phyloP scores from a whole-genome alignment of 35 echinoderm and acorn worm genomes.

The Hemicentrotus pulcherrimus region DNA sequence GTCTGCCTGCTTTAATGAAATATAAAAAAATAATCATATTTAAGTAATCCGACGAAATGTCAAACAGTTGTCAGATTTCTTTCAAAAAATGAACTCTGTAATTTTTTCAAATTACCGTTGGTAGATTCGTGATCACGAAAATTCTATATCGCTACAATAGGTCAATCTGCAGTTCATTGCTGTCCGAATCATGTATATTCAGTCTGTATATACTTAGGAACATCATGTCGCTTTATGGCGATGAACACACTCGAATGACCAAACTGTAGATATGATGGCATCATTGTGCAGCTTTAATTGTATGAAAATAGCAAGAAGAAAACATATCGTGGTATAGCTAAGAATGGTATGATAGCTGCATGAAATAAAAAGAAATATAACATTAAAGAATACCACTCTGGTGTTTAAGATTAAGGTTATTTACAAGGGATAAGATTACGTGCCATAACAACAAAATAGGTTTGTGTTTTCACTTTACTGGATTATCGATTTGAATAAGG shows the following conservation, averaged over 20 bases:
- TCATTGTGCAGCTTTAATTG: background rate
- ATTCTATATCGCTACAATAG: background rate
- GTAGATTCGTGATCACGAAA: too few relatives aligned
- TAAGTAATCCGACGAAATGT: background rate
- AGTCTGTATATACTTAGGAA: background rate
- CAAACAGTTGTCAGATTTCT: background rate
- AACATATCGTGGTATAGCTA: background rate
- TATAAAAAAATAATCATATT: background rate
- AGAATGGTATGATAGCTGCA: background rate
- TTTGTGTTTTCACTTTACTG: background rate
- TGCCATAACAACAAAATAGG: background rate
- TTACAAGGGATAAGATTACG: background rate
- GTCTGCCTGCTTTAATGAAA: background rate
- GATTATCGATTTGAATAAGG: background rate
- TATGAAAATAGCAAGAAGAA: background rate
- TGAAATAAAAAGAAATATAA: background rate
- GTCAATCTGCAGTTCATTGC: background rate
- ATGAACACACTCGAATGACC: background rate
- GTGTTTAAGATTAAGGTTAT: background rate
- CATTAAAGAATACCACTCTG: background rate
- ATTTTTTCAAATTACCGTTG: background rate
- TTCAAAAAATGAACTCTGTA: background rate
- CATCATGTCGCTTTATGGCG: background rate
- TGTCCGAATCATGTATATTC: background rate
- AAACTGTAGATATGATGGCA: background rate